phyloP scores from a whole-genome alignment of 2,888 invertebrate species.

The Agrotis clavis region DNA sequence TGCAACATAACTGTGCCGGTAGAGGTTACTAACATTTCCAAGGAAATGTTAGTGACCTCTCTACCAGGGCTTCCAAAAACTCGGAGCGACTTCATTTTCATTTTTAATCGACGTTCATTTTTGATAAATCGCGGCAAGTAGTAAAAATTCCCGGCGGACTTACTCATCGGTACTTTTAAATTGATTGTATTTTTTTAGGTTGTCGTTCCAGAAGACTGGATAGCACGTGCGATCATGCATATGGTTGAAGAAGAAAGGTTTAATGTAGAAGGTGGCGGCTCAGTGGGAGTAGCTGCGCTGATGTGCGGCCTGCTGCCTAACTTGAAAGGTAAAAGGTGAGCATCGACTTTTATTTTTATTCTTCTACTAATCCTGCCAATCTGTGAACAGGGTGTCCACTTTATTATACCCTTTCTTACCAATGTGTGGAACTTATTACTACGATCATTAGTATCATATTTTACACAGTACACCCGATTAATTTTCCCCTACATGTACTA shows the following conservation, averaged over 20 bases:
- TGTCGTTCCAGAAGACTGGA: slow-evolving; percentile 96
- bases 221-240: slow-evolving; percentile 95
- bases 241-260: slow-evolving; percentile 95
- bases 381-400: neutral
- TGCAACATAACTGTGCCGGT: too few relatives aligned
- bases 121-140: neutral
- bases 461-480: neutral
- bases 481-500: too few relatives aligned
- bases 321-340: slow-evolving; percentile 95
- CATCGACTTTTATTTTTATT: neutral
- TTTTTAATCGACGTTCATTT: too few relatives aligned
- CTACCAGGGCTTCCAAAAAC: neutral
- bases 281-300: slow-evolving; percentile 95
- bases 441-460: neutral
- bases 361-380: too few relatives aligned
- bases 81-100: too few relatives aligned
- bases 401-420: neutral
- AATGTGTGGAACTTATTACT: too few relatives aligned
- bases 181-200: slow-evolving; percentile 80
- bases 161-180: neutral
- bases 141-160: neutral
- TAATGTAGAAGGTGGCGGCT: slow-evolving; percentile 97
- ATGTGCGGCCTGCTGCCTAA: slow-evolving; percentile 95
- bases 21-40: too few relatives aligned
- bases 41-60: neutral